Conservation (phyloP, 2,797 vertebrate species). For the Gymnothorax javanicus region DNA sequence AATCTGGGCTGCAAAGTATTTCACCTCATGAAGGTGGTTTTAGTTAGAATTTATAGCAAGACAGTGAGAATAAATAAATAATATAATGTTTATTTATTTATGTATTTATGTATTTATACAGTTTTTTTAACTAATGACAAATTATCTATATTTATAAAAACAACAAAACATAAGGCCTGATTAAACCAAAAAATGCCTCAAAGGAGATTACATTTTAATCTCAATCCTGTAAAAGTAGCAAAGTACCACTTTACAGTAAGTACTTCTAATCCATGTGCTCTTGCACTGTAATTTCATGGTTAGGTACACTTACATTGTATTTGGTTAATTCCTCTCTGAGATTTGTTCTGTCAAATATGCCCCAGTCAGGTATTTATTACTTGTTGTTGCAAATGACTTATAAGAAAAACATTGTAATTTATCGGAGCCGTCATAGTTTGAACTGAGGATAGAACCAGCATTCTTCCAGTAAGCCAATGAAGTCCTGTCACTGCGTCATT, state of each 20-base stretch:
- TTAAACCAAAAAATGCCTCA: not conserved
- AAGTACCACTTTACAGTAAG: not conserved
- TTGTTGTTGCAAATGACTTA: not conserved
- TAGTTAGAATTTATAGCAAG: too few relatives aligned
- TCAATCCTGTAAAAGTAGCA: not conserved
- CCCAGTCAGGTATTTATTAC: not conserved
- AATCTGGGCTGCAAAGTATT: too few relatives aligned
- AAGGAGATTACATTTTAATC: not conserved
- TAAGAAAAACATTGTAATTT: not conserved
- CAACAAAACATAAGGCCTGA: constrained; percentile 11
- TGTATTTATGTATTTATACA: not conserved
- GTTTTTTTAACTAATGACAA: not conserved
- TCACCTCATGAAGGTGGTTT: too few relatives aligned
- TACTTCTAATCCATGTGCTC: not conserved
- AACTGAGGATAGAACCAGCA: not conserved
- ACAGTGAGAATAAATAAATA: too few relatives aligned
- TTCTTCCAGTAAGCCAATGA: not conserved
- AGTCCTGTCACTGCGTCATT: not conserved
- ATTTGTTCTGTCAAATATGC: not conserved
- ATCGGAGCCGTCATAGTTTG: not conserved
- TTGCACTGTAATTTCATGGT: not conserved
- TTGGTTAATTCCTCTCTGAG: not conserved
- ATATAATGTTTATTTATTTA: not conserved
- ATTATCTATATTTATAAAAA: not conserved
- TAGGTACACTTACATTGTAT: not conserved